These are phyloP conservation scores for Vollenhovia emeryi DNA, from an alignment of 1,140 invertebrate species.

Conservation along the genomic window DNA sequence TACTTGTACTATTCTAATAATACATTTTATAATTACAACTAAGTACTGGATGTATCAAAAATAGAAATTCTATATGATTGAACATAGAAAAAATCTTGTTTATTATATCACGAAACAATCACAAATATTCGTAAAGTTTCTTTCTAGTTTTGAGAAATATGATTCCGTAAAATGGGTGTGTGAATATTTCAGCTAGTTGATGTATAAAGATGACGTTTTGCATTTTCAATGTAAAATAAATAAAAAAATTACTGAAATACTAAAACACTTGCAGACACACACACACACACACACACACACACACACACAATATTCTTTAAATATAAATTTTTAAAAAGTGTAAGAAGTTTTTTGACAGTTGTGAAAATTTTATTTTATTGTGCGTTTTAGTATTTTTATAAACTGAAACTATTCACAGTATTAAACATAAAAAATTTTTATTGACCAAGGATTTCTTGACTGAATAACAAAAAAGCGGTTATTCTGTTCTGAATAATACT, in stretches of 20 bases:
- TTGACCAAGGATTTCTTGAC: background rate
- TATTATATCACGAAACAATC: too few relatives aligned
- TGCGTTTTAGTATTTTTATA: background rate
- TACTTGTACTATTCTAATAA: background rate
- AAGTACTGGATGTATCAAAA: background rate
- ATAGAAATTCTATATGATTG: background rate
- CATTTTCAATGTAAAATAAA: background rate
- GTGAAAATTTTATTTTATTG: background rate
- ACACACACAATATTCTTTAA: background rate
- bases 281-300: background rate
- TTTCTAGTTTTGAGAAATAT: too few relatives aligned
- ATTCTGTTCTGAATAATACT: background rate
- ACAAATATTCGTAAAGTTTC: too few relatives aligned
- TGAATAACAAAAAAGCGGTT: background rate
- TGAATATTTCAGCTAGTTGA: background rate
- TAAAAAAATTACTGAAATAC: background rate
- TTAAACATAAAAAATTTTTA: background rate
- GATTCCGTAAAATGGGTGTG: background rate
- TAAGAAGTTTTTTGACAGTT: background rate
- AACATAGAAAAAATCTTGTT: background rate
- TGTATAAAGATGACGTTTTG: background rate
- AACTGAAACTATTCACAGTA: background rate
- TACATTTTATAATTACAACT: background rate
- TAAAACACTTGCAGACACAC: background rate
- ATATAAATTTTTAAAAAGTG: background rate